A percentile compares a stretch with the other conserved stretches of the same genome.
Evolutionary conservation across 2,888 invertebrate species (phyloP).

Genomic region (Argyra leucocephala): DNA sequence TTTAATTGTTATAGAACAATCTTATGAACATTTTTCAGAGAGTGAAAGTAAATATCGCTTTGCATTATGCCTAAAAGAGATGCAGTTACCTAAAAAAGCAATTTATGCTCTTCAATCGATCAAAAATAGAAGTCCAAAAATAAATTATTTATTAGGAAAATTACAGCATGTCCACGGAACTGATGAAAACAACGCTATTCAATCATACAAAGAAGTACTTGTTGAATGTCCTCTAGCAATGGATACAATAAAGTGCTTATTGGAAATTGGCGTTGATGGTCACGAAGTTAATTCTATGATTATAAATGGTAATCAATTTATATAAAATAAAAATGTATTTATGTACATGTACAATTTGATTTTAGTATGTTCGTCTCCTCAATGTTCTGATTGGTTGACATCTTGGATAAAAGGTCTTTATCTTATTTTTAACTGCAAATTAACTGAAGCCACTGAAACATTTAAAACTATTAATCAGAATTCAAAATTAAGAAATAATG

Average conservation of each 20-base stretch:
- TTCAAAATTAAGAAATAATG: constrained; percentile 57
- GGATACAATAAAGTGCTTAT: constrained; percentile 62
- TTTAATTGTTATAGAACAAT: constrained; percentile 31
- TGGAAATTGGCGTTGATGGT: constrained; percentile 62
- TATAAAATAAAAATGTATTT: constrained; percentile 11
- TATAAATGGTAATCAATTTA: constrained; percentile 45
- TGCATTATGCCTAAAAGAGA: constrained; percentile 57
- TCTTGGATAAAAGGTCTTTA: constrained; percentile 57
- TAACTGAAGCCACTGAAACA: constrained; percentile 55
- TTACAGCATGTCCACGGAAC: constrained; percentile 57
- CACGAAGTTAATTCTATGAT: constrained; percentile 65
- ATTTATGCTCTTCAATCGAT: constrained; percentile 33
- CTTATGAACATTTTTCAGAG: constrained; percentile 43
- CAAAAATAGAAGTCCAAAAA: constrained; percentile 59
- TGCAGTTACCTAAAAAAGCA: constrained; percentile 56
- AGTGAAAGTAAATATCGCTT: constrained; percentile 64
- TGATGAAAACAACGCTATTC: constrained; percentile 59
- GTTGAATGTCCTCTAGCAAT: constrained; percentile 65
- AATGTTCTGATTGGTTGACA: constrained; percentile 48
- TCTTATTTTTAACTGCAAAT: constrained; percentile 57
- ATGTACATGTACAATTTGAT: neutral
- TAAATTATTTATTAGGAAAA: constrained; percentile 68
- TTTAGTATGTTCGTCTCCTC: constrained; percentile 32
- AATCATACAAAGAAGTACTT: constrained; percentile 69
- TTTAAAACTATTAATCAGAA: constrained; percentile 58